Base-by-base conservation (phyloP, 2,113 vertebrate species). In the Nipponia nippon region DNA sequence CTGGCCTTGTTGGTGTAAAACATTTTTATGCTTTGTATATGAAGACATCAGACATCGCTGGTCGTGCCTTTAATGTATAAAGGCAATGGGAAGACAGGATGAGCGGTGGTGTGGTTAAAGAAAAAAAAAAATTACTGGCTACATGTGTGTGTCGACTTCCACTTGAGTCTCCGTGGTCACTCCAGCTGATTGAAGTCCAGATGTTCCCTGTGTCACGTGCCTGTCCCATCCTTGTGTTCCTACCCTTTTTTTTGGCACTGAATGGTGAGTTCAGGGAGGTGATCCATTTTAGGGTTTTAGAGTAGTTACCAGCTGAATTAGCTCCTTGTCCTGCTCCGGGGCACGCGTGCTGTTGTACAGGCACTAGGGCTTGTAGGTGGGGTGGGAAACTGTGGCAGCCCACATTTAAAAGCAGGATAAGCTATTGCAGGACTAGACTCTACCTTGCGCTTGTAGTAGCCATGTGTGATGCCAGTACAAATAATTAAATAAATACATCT, bases 271-370 rank as follows among this genome's bases (percentile, higher is more conserved):
- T 76, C 16, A 34, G 23, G 30, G 15, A 46, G n/a, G 50, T 47
- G 61, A 77, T 73, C 8, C 2, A 2, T 83, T 69, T 65, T 21
- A 40, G 46, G 21, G 2, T 61, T 94, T 90, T 56, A 63, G 30
- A 7, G 8, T 27, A 10, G 9, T 58, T 91, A 58, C 2, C 23
- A 40, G 25, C 36, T 85, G 56, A 38, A 27, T 44, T 69, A 52
- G 13, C 44, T 90, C 30, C 49, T 22, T 59, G 26, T 65, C 2
- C 44, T 78, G 63, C 15, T 75, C 22, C 50, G 1, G 6, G n/a
- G 32, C 5, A 4, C 0, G 0, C 6, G 11, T 75, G 38, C 19
- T 63, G 32, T 29, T 61, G 4, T 26, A 40, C 22, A 63, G 27
- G 25, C 42, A 13, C 19, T 25, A 50, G 62, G 29, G 47, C 52